Conservation (phyloP, 2,888 invertebrate genomes). For the Melipona bicolor region DNA sequence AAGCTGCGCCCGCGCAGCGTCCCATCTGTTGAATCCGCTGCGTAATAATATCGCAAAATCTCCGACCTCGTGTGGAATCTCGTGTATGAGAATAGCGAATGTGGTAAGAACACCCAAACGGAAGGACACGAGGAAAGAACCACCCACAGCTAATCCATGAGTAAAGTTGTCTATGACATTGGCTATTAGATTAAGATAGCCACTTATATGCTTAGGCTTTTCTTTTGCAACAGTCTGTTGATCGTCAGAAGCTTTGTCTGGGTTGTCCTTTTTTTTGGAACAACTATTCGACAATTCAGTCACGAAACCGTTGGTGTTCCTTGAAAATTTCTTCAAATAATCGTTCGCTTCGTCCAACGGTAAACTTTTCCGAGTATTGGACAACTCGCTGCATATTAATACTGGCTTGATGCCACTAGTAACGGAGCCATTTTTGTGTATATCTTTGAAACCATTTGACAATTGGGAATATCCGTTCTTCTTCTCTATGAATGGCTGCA, state of each 20-base stretch:
- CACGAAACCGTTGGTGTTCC: conserved; percentile 49
- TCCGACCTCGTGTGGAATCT: conserved; percentile 99
- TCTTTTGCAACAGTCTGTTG: conserved; percentile 40
- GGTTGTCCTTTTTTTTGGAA: conserved; percentile 60
- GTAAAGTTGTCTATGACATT: conserved; percentile 99
- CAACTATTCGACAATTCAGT: conserved; percentile 16
- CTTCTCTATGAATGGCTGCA: conserved; percentile 51
- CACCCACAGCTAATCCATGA: conserved; percentile 98
- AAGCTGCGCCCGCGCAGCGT: conserved; percentile 97
- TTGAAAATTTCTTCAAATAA: conserved; percentile 58
- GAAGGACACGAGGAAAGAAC: conserved; percentile 96
- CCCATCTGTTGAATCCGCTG: conserved; percentile 96
- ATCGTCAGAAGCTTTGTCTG: not conserved
- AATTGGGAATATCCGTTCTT: conserved; percentile 52
- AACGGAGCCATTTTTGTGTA: conserved; percentile 63
- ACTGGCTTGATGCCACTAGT: conserved; percentile 44
- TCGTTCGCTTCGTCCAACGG: conserved; percentile 42
- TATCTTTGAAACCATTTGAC: conserved; percentile 38
- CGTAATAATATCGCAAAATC: conserved; percentile 98
- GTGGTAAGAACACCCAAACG: conserved; percentile 96
- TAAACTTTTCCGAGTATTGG: conserved; percentile 26
- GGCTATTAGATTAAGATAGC: conserved; percentile 97
- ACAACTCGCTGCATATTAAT: conserved; percentile 37
- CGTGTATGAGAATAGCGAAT: conserved; percentile 95
- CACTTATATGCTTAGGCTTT: conserved; percentile 85